Percentiles rank a stretch among this genome's conserved stretches.
Evolutionary conservation across 2,113 vertebrate species (phyloP).

Genomic region (Larimichthys polyactis): DNA sequence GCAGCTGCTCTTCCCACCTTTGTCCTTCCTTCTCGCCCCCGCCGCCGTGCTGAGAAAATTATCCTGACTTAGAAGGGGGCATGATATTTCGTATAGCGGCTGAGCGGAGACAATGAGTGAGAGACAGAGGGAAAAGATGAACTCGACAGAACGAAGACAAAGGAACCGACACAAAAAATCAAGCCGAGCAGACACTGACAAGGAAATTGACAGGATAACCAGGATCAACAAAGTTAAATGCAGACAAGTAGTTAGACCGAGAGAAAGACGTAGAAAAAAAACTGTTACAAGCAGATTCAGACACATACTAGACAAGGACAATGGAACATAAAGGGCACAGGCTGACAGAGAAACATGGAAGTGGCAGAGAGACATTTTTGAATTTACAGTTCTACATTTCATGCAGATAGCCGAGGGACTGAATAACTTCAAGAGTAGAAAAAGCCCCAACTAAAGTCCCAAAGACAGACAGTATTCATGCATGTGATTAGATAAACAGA

Average conservation of each 20-base stretch:
- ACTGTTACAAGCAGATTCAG: conserved; percentile 16
- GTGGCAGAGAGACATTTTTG: background rate
- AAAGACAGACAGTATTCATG: background rate
- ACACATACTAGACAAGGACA: conserved; percentile 6
- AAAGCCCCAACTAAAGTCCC: background rate
- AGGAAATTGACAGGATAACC: conserved; percentile 24
- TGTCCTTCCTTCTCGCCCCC: conserved; percentile 12
- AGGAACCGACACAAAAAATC: conserved; percentile 28
- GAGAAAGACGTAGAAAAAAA: background rate
- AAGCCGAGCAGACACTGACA: conserved; percentile 33
- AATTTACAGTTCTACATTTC: conserved; percentile 12
- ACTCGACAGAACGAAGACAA: conserved; percentile 4
- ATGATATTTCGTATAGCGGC: conserved; percentile 23
- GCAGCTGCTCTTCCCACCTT: conserved; percentile 42
- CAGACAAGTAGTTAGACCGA: conserved; percentile 19
- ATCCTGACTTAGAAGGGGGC: conserved; percentile 24
- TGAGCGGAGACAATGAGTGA: conserved; percentile 12
- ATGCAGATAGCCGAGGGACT: background rate
- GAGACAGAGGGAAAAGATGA: conserved; percentile 1
- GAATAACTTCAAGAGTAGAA: background rate
- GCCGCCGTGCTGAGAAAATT: conserved; percentile 11
- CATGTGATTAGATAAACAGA: background rate
- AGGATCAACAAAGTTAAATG: conserved; percentile 34
- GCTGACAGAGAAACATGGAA: background rate
- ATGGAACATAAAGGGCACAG: conserved; percentile 6